Evolutionary conservation across 2,113 vertebrate genomes (phyloP), one percentile per base, ranked within the genome.

Genomic region (Leuciscus idus): DNA sequence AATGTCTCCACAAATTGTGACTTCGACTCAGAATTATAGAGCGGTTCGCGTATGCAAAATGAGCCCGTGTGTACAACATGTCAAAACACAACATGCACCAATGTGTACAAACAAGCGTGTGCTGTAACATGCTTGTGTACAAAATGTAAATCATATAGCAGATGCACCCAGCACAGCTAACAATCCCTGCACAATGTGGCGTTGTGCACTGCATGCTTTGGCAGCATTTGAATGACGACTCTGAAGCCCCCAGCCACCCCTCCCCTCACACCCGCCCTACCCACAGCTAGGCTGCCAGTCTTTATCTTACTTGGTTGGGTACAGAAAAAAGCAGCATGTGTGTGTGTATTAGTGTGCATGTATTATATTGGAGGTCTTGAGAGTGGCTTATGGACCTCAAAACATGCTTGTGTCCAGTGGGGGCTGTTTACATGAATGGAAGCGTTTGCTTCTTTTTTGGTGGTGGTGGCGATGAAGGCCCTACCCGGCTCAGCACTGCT

Each of bases 301-400:
- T 96, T 97, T 96, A 94, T 96, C 86, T 94, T 95, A 95, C 95
- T 95, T 92, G 95, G 93, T 91, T 93, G 91, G 92, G 89, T 92
- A 93, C 90, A 89, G 89, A 95, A 94, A 96, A 95, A 93, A 91
- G 93, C 6, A 77, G 84, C 89, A 93, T 90, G 78, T 77, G 83
- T 88, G 80, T 76, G 82, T 88, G 87, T 88, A 88, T 92, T 89
- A 85, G 90, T 88, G 88, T 81, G 87, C 89, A 86, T 57, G 26
- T 84, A 91, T 26, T 92, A 90, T 90, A 88, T 89, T 86, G 90
- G 84, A 59, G 84, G 72, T 87, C 73, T 74, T 33, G 79, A 64
- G 86, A 87, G 72, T 84, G 77, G 80, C 74, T 61, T 85, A 86
- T 87, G 84, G 85, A 86, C 87, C 77, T 64, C 30, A 26, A 72